Evolutionary conservation across 1,140 invertebrate genomes (phyloP), one percentile per base, ranked within the genome.

Genomic region (Platyscapa corneri): DNA sequence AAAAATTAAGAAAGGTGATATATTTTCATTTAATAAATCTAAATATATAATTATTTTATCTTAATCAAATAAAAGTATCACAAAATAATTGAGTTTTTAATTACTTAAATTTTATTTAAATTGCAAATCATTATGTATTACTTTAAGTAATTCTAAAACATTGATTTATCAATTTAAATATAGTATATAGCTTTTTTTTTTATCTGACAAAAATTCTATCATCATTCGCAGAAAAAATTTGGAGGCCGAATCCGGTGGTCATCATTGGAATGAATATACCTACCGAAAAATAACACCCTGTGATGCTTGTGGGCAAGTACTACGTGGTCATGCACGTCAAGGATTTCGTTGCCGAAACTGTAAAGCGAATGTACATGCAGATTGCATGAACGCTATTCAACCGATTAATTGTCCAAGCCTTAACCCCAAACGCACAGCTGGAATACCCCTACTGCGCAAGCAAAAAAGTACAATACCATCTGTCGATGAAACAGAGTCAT

Each of bases 241-340:
- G 86, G 95, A 95, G 84, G 95, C 95, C 42, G 95, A 95, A 84
- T 94, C 94, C 79, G 94, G 94, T 42, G 95, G 95, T 60, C 97
- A 98, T 92, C 95, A 97, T 88, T 97, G 98, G 94, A 96, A 97
- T 92, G 97, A 98, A 92, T 97, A 98, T 91, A 98, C 97, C 3
- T 98, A 98, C 92, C 98, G 98, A 93, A 98, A 98, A 93, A 98
- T 99, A 88, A 98, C 97, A 27, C 97, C 97, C 12, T 99, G 98
- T 92, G 98, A 99, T 93, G 96, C 98, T 81, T 99, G 98, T 92
- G 97, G 97, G 53, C 97, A 98, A 94, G 97, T 98, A 65, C 94
- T 98, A 34, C 95, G 97, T 95, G 97, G 98, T 37, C 98, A 98
- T 92, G 97, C 97, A 34, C 95, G 97, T n/a, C 98, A 98, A 93